Evolutionary conservation across 1,140 invertebrate genomes (phyloP), one percentile per base, ranked within the genome.

Genomic region (Paraescarpia echinospica): DNA sequence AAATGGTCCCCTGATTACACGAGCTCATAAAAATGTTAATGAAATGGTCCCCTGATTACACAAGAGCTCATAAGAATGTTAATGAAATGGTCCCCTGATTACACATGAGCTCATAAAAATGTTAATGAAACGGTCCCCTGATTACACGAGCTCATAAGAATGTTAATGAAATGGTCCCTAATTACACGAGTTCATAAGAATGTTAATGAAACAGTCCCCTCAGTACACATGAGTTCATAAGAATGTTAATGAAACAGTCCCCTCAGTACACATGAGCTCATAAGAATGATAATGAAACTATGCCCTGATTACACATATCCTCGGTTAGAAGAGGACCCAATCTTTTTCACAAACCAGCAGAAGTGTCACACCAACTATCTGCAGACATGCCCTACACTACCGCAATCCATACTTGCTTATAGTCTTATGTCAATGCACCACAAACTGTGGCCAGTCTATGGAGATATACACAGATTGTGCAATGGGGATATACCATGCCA

Each of bases 201-300:
- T n/a, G n/a, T n/a, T n/a, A n/a, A n/a, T n/a, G n/a, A n/a, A n/a
- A n/a, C n/a, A n/a, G n/a, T n/a, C n/a, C n/a, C n/a, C n/a, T n/a
- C n/a, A n/a, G n/a, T n/a, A n/a, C n/a, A n/a, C n/a, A n/a, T n/a
- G 41, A 41, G 41, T 12, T 41, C 41, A 41, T 41, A 12, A 48
- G 33, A 91, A 31, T n/a, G n/a, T n/a, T n/a, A n/a, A n/a, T n/a
- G n/a, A n/a, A n/a, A n/a, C n/a, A n/a, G n/a, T n/a, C n/a, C n/a
- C n/a, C n/a, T n/a, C n/a, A n/a, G n/a, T n/a, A n/a, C n/a, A n/a
- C 88, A 93, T 41, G 41, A 41, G 41, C 41, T 41, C 41, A 41
- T 41, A 12, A 48, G 33, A 91, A 31, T n/a, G n/a, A n/a, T n/a
- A n/a, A n/a, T n/a, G n/a, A n/a, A n/a, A n/a, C n/a, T n/a, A n/a